Conservation (phyloP, 2,113 vertebrate species). For the Enhydra lutris region DNA sequence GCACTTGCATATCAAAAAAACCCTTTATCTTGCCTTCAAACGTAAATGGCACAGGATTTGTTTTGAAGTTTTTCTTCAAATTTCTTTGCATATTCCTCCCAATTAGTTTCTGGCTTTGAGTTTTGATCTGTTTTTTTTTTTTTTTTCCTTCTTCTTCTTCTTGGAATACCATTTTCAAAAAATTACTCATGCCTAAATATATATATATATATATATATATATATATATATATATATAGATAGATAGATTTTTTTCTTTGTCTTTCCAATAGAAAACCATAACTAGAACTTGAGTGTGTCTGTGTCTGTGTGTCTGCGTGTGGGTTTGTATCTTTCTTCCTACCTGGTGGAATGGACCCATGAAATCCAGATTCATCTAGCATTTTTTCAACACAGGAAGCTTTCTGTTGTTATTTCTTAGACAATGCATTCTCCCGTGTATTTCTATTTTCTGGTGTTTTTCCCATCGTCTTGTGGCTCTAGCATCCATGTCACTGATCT, state of each 20-base stretch:
- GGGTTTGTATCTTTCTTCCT: neutral
- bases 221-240: neutral
- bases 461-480: neutral
- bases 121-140: slow-evolving; percentile 17
- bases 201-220: too few species aligned
- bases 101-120: neutral
- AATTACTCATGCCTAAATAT: neutral
- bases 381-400: neutral
- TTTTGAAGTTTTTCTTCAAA: neutral
- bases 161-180: neutral
- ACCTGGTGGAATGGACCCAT: neutral
- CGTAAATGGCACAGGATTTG: neutral
- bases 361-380: neutral
- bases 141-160: neutral
- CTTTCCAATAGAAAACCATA: neutral
- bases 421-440: neutral
- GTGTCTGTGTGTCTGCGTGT: too few species aligned
- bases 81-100: neutral
- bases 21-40: neutral
- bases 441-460: neutral
- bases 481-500: neutral
- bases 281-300: neutral
- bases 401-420: neutral
- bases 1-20: neutral
- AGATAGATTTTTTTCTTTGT: neutral